A percentile compares a stretch with the other conserved stretches of the same genome.
Conservation (phyloP, 2,888 invertebrate genomes). For the Anoncus sp. region DNA sequence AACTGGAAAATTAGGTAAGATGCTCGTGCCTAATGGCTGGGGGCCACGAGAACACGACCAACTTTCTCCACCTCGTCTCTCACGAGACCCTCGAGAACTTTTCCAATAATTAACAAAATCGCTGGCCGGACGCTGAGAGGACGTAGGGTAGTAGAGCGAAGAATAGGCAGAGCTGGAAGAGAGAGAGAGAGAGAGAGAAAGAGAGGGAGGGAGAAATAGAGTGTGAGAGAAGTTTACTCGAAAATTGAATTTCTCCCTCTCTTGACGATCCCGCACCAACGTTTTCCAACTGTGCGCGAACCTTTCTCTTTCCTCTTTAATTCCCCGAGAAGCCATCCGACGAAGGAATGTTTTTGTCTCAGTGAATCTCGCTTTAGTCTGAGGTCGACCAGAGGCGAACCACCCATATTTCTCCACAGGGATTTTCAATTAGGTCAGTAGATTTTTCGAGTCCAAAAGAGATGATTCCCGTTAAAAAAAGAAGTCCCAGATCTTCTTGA, state of each 20-base stretch:
- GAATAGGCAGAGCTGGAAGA: slow-evolving; percentile 20
- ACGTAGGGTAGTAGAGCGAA: slow-evolving; percentile 22
- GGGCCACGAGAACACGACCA: slow-evolving; percentile 41
- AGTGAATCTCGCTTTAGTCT: slow-evolving; percentile 30
- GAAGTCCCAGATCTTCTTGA: not conserved
- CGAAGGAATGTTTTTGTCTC: slow-evolving; percentile 66
- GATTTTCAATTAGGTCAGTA: slow-evolving; percentile 66
- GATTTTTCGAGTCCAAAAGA: slow-evolving; percentile 54
- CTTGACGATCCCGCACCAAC: slow-evolving; percentile 18
- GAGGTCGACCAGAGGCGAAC: slow-evolving; percentile 17
- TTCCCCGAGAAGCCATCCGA: slow-evolving; percentile 50
- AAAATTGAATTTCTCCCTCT: slow-evolving; percentile 67
- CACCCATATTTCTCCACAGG: slow-evolving; percentile 22
- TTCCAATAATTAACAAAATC: slow-evolving; percentile 70
- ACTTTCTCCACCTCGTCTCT: slow-evolving; percentile 32
- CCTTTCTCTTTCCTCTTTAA: slow-evolving; percentile 43
- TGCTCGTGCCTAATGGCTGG: slow-evolving; percentile 53
- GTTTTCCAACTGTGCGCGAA: slow-evolving; percentile 48
- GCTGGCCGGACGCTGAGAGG: slow-evolving; percentile 55
- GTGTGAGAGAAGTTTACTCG: slow-evolving; percentile 60
- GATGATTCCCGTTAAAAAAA: slow-evolving; percentile 11
- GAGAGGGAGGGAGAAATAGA: slow-evolving; percentile 35
- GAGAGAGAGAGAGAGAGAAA: slow-evolving; percentile 28
- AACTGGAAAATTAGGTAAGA: slow-evolving; percentile 53
- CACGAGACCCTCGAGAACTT: slow-evolving; percentile 58